A percentile compares a stretch with the other conserved stretches of the same genome.
Conservation (phyloP, 2,113 vertebrate genomes). For the Apteryx mantelli region DNA sequence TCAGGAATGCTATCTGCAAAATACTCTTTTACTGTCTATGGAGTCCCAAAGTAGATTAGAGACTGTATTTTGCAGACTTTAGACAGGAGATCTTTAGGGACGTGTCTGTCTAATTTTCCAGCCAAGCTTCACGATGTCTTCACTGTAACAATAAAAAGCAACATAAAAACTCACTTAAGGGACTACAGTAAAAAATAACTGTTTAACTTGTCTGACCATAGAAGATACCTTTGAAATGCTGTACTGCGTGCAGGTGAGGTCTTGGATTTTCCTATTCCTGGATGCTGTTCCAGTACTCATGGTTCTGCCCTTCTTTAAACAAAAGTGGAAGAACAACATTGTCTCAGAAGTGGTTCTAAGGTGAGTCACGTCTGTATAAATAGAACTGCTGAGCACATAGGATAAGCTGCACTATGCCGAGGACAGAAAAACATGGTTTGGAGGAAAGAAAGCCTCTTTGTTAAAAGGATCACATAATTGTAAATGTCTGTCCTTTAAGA, state of each 20-base stretch:
- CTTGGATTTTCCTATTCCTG: not conserved
- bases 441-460: not conserved
- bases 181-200: not conserved
- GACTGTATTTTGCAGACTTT: not conserved
- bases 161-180: not conserved
- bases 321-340: not conserved
- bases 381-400: not conserved
- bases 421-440: not conserved
- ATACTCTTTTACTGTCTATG: not conserved
- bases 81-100: not conserved
- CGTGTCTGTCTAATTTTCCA: not conserved
- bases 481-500: not conserved
- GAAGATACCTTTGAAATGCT: not conserved
- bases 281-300: not conserved
- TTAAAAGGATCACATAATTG: not conserved
- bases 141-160: not conserved
- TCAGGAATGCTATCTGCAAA: slow-evolving; percentile 44
- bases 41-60: not conserved
- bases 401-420: not conserved
- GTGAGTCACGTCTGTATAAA: slow-evolving; percentile 2
- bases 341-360: not conserved
- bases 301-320: not conserved
- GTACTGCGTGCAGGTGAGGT: not conserved
- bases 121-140: not conserved
- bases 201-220: not conserved